A percentile compares a stretch with the other conserved stretches of the same genome.
Evolutionary conservation across 2,797 vertebrate species (phyloP).

Genomic region (Siniperca undulata): DNA sequence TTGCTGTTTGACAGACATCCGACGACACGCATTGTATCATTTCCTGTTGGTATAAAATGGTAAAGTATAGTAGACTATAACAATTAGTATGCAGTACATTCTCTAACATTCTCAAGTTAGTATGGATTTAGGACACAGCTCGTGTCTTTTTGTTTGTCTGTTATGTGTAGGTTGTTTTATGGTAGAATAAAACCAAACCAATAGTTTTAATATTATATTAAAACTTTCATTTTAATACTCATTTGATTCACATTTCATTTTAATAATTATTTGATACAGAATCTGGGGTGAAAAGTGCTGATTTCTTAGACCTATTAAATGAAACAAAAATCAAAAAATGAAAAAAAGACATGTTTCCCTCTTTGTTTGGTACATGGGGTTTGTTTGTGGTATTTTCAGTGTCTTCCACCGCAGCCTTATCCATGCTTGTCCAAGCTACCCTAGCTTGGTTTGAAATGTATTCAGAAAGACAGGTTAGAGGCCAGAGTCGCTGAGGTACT

Average conservation of each 20-base stretch:
- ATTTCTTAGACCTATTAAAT: background rate
- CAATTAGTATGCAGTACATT: background rate
- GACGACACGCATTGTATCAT: background rate
- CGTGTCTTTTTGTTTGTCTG: background rate
- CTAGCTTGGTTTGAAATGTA: slow-evolving; percentile 61
- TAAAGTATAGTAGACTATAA: background rate
- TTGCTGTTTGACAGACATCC: background rate
- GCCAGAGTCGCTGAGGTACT: slow-evolving; percentile 46
- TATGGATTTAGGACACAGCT: too few species aligned
- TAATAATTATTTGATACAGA: background rate
- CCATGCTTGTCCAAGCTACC: slow-evolving; percentile 25
- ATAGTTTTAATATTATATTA: background rate
- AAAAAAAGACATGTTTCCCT: background rate
- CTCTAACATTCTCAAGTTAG: background rate
- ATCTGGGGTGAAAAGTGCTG: background rate
- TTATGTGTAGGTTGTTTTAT: background rate
- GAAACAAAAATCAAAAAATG: background rate
- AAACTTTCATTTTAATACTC: too few species aligned
- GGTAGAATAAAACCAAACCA: background rate
- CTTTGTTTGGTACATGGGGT: slow-evolving; percentile 1
- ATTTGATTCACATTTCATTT: too few species aligned
- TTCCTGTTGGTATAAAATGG: background rate
- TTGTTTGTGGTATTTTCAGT: slow-evolving; percentile 56
- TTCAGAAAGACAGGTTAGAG: slow-evolving; percentile 65
- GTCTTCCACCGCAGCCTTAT: slow-evolving; percentile 18